Conservation (phyloP, 1,140 invertebrate species). For the Drosophila sulfurigaster region DNA sequence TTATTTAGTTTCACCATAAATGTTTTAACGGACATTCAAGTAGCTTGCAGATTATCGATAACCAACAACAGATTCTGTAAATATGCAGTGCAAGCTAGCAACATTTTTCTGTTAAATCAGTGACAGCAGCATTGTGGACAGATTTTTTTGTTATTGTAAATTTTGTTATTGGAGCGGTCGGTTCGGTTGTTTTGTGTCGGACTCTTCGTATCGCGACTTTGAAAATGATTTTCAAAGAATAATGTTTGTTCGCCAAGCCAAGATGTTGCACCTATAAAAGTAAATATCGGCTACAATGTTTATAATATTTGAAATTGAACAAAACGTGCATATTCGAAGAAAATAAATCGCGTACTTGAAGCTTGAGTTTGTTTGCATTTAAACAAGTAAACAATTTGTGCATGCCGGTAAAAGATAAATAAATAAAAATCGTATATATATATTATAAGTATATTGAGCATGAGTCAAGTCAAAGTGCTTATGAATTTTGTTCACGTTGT, state of each 20-base stretch:
- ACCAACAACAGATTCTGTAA: background rate
- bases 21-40: background rate
- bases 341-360: background rate
- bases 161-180: constrained; percentile 41
- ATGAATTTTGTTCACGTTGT: constrained; percentile 8
- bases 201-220: constrained; percentile 14
- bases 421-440: constrained; percentile 16
- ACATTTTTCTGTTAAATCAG: constrained; percentile 27
- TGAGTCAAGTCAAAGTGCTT: constrained; percentile 4
- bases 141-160: constrained; percentile 46
- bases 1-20: background rate
- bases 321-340: background rate
- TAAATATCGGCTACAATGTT: constrained; percentile 8
- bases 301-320: background rate
- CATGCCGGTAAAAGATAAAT: constrained; percentile 26
- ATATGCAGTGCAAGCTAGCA: background rate
- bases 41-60: constrained; percentile 28
- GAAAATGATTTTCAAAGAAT: constrained; percentile 32
- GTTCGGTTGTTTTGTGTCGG: constrained; percentile 31
- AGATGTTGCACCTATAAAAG: constrained; percentile 16
- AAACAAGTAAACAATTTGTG: background rate
- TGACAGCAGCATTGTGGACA: constrained; percentile 14
- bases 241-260: background rate
- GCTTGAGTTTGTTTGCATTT: background rate
- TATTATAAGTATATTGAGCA: background rate